Evolutionary conservation across 2,113 vertebrate genomes (phyloP).

Genomic region (Seriola rivoliana): DNA sequence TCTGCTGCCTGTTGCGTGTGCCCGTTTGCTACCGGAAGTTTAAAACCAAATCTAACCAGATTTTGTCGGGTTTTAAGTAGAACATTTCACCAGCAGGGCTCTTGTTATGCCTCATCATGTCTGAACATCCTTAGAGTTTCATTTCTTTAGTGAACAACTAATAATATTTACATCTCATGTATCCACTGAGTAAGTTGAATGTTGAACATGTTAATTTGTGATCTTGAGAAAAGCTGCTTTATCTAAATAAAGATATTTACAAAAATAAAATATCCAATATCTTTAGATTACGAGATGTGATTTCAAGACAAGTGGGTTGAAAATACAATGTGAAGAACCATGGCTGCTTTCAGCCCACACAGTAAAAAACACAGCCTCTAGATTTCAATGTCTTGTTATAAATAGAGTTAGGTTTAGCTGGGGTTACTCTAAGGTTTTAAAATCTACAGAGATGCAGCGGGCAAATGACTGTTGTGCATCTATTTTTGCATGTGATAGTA

Average conservation of each 20-base stretch:
- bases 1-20: background rate
- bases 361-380: background rate
- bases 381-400: slow-evolving; percentile 11
- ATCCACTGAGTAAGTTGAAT: background rate
- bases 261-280: background rate
- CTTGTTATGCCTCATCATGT: background rate
- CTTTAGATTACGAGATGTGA: background rate
- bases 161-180: background rate
- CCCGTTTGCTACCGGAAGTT: slow-evolving; percentile 1
- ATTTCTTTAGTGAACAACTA: background rate
- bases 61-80: background rate
- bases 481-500: background rate
- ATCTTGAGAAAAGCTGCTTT: background rate
- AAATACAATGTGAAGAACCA: background rate
- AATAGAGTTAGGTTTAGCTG: slow-evolving; percentile 12
- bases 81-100: background rate
- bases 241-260: background rate
- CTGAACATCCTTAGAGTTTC: background rate
- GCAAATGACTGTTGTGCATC: background rate
- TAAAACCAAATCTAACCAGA: slow-evolving; percentile 34
- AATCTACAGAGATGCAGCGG: background rate
- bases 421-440: slow-evolving; percentile 1
- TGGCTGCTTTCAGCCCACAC: background rate
- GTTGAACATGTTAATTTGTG: background rate
- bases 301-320: background rate